A percentile compares a stretch with the other conserved stretches of the same genome.
Evolutionary conservation across 2,113 vertebrate genomes (phyloP).

Genomic region (Rhinogobius similis): DNA sequence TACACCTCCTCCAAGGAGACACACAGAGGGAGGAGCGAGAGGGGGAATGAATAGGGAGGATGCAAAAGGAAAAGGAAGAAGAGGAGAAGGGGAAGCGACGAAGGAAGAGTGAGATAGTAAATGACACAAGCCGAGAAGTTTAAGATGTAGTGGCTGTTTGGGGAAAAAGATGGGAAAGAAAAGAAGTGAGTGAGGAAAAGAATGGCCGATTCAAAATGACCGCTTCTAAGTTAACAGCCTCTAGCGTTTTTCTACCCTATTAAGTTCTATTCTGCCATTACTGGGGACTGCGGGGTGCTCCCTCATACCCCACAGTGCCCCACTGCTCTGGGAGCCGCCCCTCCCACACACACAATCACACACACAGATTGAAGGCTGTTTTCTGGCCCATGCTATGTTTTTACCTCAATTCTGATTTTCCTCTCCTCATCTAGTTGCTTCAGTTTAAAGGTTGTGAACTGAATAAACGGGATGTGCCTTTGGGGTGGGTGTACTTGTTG

Average conservation of each 20-base stretch:
- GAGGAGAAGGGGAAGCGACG: slow-evolving; percentile 14
- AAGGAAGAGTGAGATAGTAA: slow-evolving; percentile 27
- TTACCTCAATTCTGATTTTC: slow-evolving; percentile 16
- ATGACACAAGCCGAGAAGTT: slow-evolving; percentile 55
- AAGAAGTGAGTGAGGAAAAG: slow-evolving; percentile 48
- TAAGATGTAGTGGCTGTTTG: slow-evolving; percentile 45
- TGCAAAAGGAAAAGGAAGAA: slow-evolving; percentile 22
- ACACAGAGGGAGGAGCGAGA: slow-evolving; percentile 41
- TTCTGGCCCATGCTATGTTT: not conserved
- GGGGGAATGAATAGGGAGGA: slow-evolving; percentile 20
- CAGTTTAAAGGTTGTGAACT: slow-evolving; percentile 58
- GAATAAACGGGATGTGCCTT: slow-evolving; percentile 34
- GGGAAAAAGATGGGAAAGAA: slow-evolving; percentile 46
- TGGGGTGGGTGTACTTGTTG: slow-evolving; percentile 10
- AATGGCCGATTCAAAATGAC: slow-evolving; percentile 79
- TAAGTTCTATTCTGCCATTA: slow-evolving; percentile 82
- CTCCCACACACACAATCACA: slow-evolving; percentile 3
- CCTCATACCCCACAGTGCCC: slow-evolving; percentile 60
- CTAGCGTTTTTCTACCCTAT: slow-evolving; percentile 83
- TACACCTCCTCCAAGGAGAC: slow-evolving; percentile 79
- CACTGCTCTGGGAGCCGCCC: slow-evolving; percentile 27
- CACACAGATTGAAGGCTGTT: not conserved
- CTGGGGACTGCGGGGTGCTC: slow-evolving; percentile 73
- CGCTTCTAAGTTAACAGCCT: slow-evolving; percentile 83
- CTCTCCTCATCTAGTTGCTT: slow-evolving; percentile 19